Conservation (phyloP, 2,797 vertebrate genomes). For the Megalops cyprinoides region DNA sequence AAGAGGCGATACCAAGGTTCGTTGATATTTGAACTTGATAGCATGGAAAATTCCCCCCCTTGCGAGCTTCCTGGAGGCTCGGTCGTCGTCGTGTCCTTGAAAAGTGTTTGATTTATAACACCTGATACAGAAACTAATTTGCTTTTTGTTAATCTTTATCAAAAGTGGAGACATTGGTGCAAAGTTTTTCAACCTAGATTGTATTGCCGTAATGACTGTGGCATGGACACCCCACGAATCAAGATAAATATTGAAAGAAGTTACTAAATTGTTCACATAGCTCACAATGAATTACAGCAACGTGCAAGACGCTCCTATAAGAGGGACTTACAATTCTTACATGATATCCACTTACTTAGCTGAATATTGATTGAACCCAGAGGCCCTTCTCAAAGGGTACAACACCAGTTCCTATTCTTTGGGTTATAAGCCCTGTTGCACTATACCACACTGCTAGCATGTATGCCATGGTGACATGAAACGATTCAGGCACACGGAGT, state of each 20-base stretch:
- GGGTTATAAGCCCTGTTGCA: too few relatives aligned
- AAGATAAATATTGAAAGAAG: background rate
- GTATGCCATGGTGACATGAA: too few relatives aligned
- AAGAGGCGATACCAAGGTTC: conserved; percentile 58
- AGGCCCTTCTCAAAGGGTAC: too few relatives aligned
- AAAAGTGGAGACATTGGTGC: conserved; percentile 60
- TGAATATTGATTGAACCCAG: too few relatives aligned
- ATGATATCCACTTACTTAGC: too few relatives aligned
- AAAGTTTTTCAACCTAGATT: background rate
- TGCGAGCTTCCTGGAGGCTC: conserved; percentile 55
- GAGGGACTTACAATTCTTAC: too few relatives aligned
- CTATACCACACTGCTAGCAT: too few relatives aligned
- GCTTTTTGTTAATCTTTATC: conserved; percentile 87
- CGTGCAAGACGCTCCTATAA: too few relatives aligned
- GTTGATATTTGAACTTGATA: conserved; percentile 56
- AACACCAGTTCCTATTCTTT: too few relatives aligned
- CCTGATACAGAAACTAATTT: conserved; percentile 69
- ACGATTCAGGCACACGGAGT: too few relatives aligned
- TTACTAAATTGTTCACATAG: too few relatives aligned
- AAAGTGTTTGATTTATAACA: conserved; percentile 81
- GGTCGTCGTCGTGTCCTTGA: conserved; percentile 82
- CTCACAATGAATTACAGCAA: too few relatives aligned
- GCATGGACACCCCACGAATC: background rate
- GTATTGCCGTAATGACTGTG: background rate
- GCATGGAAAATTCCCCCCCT: conserved; percentile 70